Base-by-base conservation (phyloP, 2,113 vertebrate genomes). In the Motacilla alba region DNA sequence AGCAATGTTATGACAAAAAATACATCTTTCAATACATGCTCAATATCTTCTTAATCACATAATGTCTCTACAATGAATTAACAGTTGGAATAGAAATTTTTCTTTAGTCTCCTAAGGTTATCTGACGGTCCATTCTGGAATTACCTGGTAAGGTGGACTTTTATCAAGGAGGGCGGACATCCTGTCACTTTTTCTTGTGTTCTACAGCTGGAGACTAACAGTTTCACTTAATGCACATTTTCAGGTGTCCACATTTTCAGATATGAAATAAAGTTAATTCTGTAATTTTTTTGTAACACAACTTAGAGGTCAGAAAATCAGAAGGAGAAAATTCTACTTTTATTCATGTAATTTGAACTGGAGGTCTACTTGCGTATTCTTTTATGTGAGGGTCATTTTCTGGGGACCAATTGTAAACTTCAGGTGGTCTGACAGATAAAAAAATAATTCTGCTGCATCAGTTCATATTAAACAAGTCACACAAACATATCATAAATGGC, bases 291-390 rank as follows among this genome's bases (percentile, higher is more conserved):
- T 96, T 73, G 85, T 85, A 97, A 83, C 89, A 53, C 70, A 98
- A 98, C 89, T 58, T 74, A 4, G 2, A 98, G 94, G 95, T 98
- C 96, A 98, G 97, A 98, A 98, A 97, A 93, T 97, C 97, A 98
- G 97, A 97, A 98, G 96, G 81, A 96, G 97, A 98, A 98, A 98
- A 98, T 97, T 96, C 83, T 98, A 98, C 97, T 98, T 98, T 98
- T 97, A 91, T 31, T 93, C 82, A 89, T 88, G 58, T 90, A 96
- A 96, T 98, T 98, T 98, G 98, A 98, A 98, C 89, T 97, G 97
- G 93, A 98, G 98, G 97, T 98, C 98, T 97, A 98, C 94, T 98
- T 98, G 70, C 43, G 9, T 90, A 93, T 89, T 96, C 59, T 98
- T 98, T 96, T 95, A 98, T 94, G 77, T 96, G 83, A 89, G 35